phyloP scores from a whole-genome alignment of 2,888 invertebrate species.

The Drosophila planitibia region DNA sequence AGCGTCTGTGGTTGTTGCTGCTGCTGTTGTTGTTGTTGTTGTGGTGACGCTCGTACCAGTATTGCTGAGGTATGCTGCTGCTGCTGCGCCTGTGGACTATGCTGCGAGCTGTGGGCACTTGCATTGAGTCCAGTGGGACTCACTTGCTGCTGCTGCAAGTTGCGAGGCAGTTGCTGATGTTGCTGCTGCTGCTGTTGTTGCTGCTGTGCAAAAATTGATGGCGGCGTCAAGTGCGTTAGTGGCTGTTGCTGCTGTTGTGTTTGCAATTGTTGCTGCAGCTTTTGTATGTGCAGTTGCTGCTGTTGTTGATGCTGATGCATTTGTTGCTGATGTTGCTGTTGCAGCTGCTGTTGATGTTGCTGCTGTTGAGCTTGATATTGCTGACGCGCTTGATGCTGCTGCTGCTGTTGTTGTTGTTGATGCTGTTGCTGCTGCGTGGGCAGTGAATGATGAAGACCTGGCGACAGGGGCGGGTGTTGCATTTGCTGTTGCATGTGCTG shows the following conservation, averaged over 20 bases:
- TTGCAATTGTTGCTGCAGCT: constrained; percentile 47
- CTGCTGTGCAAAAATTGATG: constrained; percentile 52
- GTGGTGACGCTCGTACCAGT: constrained; percentile 29
- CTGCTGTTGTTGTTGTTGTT: constrained; percentile 30
- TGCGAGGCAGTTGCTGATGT: constrained; percentile 52
- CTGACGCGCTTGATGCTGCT: constrained; percentile 47
- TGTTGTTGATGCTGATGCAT: constrained; percentile 38
- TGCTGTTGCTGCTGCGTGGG: constrained; percentile 50
- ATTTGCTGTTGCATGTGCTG: constrained; percentile 56
- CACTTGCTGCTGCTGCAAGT: constrained; percentile 48
- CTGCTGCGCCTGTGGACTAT: constrained; percentile 45
- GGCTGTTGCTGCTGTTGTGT: constrained; percentile 47
- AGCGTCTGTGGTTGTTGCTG: constrained; percentile 50
- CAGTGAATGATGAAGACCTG: constrained; percentile 33
- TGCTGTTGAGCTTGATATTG: constrained; percentile 38
- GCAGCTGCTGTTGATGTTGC: constrained; percentile 43
- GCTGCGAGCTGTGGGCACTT: constrained; percentile 19
- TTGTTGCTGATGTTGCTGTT: constrained; percentile 46
- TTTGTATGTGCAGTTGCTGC: constrained; percentile 45
- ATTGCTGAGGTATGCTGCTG: constrained; percentile 15
- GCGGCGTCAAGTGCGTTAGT: constrained; percentile 39
- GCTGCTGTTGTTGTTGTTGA: constrained; percentile 53
- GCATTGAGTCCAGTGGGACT: constrained; percentile 47
- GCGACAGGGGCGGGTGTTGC: constrained; percentile 45
- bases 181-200: constrained; percentile 59